A percentile compares a stretch with the other conserved stretches of the same genome.
Evolutionary conservation across 2,113 vertebrate species (phyloP).

Genomic region (Picathartes gymnocephalus): DNA sequence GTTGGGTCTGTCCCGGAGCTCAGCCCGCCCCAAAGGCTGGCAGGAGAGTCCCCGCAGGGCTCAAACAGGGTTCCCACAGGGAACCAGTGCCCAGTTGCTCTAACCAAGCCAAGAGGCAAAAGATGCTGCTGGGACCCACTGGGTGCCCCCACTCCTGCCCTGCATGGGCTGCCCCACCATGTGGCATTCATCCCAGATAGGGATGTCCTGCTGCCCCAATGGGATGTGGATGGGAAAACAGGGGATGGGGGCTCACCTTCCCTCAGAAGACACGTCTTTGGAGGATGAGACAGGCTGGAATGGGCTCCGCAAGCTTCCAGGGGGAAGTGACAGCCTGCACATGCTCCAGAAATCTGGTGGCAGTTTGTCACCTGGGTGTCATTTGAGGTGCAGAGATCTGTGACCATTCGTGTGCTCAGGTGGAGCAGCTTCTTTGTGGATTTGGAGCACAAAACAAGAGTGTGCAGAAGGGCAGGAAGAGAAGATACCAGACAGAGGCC

Average conservation of each 20-base stretch:
- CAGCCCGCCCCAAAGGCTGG: not conserved
- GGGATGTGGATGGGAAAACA: not conserved
- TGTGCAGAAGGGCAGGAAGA: not conserved
- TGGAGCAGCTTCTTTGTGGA: not conserved
- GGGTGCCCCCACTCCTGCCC: not conserved
- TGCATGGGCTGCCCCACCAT: not conserved
- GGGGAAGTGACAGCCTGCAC: not conserved
- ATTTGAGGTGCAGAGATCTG: not conserved
- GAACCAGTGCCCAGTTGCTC: not conserved
- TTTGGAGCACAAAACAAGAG: not conserved
- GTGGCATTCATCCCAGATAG: rapidly evolving
- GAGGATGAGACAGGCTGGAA: not conserved
- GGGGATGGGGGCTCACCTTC: not conserved
- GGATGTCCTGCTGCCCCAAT: not conserved
- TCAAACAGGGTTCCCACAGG: not conserved
- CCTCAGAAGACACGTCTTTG: rapidly evolving
- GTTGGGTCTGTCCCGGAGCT: not conserved
- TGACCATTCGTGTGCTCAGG: rapidly evolving
- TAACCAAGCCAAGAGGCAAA: not conserved
- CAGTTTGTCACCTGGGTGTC: not conserved
- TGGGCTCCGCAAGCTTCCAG: not conserved
- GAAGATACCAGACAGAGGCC: not conserved
- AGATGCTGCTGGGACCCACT: not conserved
- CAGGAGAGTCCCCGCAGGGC: not conserved
- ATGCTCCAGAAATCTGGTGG: not conserved